These are phyloP conservation scores for Psittacus erithacus DNA, from an alignment of 2,113 vertebrate species.

Conservation along the genomic window DNA sequence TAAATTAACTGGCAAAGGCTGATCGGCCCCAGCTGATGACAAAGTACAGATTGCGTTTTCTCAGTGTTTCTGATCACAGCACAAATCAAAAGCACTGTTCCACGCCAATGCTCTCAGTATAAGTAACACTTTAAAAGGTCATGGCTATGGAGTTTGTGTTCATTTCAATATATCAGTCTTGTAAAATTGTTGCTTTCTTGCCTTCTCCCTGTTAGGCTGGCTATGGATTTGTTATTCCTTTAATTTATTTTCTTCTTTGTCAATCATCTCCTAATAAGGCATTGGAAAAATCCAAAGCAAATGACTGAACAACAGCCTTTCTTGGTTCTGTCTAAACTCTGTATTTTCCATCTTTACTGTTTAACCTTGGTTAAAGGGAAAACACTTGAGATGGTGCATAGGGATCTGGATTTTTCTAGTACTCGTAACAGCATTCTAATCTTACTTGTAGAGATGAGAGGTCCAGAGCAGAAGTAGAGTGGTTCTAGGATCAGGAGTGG, in stretches of 20 bases:
- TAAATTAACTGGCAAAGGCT: neutral
- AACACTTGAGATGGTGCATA: neutral
- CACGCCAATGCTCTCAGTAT: neutral
- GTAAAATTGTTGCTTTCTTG: constrained; percentile 23
- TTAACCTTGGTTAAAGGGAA: neutral
- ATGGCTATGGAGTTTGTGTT: constrained; percentile 3
- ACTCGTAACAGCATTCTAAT: neutral
- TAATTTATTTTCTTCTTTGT: neutral
- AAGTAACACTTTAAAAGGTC: constrained; percentile 59
- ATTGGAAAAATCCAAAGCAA: neutral
- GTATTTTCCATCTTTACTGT: neutral
- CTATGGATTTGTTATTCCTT: neutral
- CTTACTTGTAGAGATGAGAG: neutral
- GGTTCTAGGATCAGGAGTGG: neutral
- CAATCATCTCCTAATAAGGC: neutral
- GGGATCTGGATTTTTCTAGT: neutral
- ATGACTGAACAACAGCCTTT: neutral
- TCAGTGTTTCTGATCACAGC: constrained; percentile 6
- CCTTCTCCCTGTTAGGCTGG: neutral
- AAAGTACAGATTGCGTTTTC: constrained; percentile 34
- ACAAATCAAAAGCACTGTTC: constrained; percentile 38
- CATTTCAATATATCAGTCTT: constrained; percentile 14
- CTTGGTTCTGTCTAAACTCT: neutral
- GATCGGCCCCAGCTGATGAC: neutral
- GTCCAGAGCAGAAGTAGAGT: neutral